These are phyloP conservation scores for Ypsolopha scabrella DNA, from an alignment of 2,888 invertebrate genomes.

Conservation along the genomic window DNA sequence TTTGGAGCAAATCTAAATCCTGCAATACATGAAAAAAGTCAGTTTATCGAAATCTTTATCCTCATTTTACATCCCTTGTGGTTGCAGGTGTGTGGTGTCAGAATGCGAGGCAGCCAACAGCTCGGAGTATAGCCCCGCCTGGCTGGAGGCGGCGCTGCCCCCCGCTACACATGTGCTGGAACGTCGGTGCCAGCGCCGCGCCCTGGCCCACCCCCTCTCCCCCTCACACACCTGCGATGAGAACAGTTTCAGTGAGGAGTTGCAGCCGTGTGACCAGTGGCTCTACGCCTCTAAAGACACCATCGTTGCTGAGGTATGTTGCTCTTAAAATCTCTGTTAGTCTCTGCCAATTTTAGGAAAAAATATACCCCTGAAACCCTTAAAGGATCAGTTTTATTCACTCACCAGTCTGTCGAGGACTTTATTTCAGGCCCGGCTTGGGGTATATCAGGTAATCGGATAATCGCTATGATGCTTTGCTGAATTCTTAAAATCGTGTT, in stretches of 20 bases:
- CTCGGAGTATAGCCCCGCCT: conserved; percentile 32
- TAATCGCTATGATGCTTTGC: too few relatives aligned
- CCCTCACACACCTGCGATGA: conserved; percentile 20
- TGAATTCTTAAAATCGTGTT: too few relatives aligned
- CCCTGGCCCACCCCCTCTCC: conserved; percentile 24
- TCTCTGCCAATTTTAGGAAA: too few relatives aligned
- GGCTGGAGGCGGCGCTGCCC: conserved; percentile 37
- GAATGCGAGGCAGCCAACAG: conserved; percentile 51
- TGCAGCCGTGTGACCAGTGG: conserved; percentile 40
- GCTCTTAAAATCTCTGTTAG: too few relatives aligned
- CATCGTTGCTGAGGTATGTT: conserved; percentile 57
- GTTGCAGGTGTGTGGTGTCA: conserved; percentile 46
- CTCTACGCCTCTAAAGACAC: conserved; percentile 46
- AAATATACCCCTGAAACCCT: too few relatives aligned
- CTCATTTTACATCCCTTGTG: not conserved
- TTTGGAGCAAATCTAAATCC: too few relatives aligned
- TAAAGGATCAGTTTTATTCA: too few relatives aligned
- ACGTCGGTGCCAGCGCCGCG: conserved; percentile 29
- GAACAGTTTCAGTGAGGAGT: conserved; percentile 35
- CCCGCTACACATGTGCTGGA: conserved; percentile 19
- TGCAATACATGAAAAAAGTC: too few relatives aligned
- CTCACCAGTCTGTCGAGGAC: too few relatives aligned
- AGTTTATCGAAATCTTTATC: not conserved
- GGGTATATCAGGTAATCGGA: too few relatives aligned
- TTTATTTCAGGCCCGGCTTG: too few relatives aligned